phyloP scores from a whole-genome alignment of 2,113 vertebrate species.

The Lophura nycthemera region DNA sequence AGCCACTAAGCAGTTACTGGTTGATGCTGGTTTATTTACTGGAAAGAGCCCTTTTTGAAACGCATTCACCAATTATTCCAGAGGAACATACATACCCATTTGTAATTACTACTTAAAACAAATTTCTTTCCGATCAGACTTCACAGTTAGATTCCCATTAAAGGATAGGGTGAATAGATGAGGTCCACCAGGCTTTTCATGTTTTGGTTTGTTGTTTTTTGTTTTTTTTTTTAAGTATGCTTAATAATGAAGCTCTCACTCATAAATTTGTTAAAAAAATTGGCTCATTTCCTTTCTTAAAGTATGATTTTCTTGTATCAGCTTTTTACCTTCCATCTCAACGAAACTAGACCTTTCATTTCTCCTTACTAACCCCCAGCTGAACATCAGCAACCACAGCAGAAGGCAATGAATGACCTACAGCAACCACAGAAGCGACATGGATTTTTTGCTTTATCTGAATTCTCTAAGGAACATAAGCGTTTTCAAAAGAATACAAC shows the following conservation, averaged over 20 bases:
- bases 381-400: not conserved
- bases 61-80: not conserved
- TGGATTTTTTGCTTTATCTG: not conserved
- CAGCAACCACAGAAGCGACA: not conserved
- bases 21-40: conserved; percentile 9
- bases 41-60: not conserved
- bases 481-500: not conserved
- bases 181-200: not conserved
- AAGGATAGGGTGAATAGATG: not conserved
- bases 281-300: not conserved
- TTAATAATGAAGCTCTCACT: not conserved
- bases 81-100: not conserved
- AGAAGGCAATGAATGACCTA: not conserved
- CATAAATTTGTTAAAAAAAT: not conserved
- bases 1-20: not conserved
- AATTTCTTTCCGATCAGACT: not conserved
- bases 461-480: conserved; percentile 9
- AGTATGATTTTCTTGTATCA: conserved; percentile 12
- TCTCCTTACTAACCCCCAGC: not conserved
- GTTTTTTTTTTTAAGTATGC: not conserved
- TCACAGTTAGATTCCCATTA: not conserved
- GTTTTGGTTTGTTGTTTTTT: not conserved
- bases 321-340: not conserved
- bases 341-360: not conserved
- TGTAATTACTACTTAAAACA: conserved; percentile 10